Evolutionary conservation across 1,140 invertebrate genomes (phyloP).

Genomic region (Chymomyza costata): DNA sequence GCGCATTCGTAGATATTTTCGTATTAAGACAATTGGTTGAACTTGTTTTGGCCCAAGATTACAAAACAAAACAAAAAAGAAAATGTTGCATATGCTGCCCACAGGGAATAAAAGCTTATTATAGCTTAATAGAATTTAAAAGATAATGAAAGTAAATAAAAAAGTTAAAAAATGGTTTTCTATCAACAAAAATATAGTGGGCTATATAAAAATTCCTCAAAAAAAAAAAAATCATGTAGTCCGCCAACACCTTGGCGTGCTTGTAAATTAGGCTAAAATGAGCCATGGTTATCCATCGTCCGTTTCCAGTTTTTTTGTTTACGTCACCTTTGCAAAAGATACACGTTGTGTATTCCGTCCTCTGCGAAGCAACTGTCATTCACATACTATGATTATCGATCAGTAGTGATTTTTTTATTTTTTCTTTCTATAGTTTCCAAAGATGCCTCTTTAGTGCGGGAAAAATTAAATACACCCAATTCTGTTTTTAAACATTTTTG

Average conservation of each 20-base stretch:
- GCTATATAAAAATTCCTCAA: background rate
- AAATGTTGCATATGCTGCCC: too few species aligned
- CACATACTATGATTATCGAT: background rate
- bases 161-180: background rate
- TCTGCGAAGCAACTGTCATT: background rate
- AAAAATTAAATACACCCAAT: too few species aligned
- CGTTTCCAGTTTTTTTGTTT: too few species aligned
- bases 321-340: too few species aligned
- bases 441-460: background rate
- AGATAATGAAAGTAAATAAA: slow-evolving; percentile 1
- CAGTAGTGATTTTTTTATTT: background rate
- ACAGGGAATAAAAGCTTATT: too few species aligned
- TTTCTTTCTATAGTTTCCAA: background rate
- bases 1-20: too few species aligned
- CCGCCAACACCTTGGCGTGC: too few species aligned
- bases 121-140: background rate
- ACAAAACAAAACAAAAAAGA: too few species aligned
- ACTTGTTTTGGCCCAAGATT: too few species aligned
- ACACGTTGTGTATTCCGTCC: too few species aligned
- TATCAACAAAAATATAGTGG: background rate
- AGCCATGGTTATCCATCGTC: background rate
- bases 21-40: too few species aligned
- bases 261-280: background rate
- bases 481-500: too few species aligned
- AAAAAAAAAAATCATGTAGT: background rate